Evolutionary conservation across 2,797 vertebrate species (phyloP).

Genomic region (Coilia nasus): DNA sequence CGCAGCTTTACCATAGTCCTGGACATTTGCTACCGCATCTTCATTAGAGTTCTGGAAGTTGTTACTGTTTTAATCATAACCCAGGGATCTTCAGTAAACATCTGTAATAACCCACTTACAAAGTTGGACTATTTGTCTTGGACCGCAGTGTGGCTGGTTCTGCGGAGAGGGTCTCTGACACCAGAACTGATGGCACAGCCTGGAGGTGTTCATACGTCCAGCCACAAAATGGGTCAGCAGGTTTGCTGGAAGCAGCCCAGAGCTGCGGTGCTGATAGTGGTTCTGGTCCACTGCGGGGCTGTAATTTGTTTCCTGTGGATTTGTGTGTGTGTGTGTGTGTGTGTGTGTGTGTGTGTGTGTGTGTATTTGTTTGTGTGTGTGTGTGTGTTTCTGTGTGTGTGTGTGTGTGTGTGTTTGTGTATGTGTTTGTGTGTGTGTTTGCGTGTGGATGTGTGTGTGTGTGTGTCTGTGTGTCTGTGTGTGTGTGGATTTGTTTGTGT

Average conservation of each 20-base stretch:
- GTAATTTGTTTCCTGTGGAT: not conserved
- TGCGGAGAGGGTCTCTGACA: not conserved
- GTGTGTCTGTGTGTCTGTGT: constrained; percentile 6
- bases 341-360: not conserved
- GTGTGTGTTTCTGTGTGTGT: too few species aligned
- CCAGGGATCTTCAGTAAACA: too few species aligned
- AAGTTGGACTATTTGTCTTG: too few species aligned
- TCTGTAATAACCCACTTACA: too few species aligned
- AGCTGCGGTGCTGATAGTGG: not conserved
- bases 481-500: not conserved
- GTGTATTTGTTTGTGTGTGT: not conserved
- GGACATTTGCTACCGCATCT: too few species aligned
- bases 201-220: not conserved
- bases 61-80: too few species aligned
- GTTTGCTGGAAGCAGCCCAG: not conserved
- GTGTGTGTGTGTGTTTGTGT: not conserved
- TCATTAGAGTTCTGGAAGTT: too few species aligned
- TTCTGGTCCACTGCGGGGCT: constrained; percentile 1
- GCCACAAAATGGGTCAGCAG: not conserved
- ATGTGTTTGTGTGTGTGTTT: constrained; percentile 2
- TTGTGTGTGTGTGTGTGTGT: constrained; percentile 16
- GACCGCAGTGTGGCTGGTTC: too few species aligned
- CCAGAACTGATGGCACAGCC: not conserved
- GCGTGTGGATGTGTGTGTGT: not conserved
- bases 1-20: too few species aligned